Evolutionary conservation across 30 jellyfish, hydroid and myxozoan species (phyloP).

Genomic region (Clytia hemisphaerica): DNA sequence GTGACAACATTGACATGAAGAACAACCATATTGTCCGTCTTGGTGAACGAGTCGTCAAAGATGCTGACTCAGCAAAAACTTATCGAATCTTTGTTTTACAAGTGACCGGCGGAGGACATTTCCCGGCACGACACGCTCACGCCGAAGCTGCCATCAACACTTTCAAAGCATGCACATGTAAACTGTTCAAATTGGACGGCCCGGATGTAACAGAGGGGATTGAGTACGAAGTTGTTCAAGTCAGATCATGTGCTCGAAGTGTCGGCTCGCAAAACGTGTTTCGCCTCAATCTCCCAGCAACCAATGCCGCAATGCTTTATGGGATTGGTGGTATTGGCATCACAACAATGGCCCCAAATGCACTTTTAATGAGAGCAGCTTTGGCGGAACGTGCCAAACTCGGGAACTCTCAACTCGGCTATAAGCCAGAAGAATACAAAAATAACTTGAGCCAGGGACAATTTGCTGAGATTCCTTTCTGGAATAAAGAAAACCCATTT

Average conservation of each 20-base stretch:
- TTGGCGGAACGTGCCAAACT: neutral
- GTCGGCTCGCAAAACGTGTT: neutral
- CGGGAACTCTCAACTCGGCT: no score
- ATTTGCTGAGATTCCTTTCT: no score
- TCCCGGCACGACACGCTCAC: neutral
- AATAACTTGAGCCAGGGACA: no score
- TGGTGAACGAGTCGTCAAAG: neutral
- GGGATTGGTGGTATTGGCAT: slow-evolving; percentile 11
- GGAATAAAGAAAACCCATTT: no score
- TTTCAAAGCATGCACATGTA: neutral
- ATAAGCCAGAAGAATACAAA: no score
- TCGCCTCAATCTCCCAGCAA: neutral
- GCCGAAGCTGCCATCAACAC: neutral
- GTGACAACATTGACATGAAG: neutral
- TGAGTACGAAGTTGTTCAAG: slow-evolving; percentile 6
- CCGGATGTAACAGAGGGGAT: neutral
- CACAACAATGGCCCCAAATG: slow-evolving; percentile 12
- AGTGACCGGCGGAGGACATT: slow-evolving; percentile 1
- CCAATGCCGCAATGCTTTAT: neutral
- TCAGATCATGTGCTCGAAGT: neutral
- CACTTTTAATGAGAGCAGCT: neutral
- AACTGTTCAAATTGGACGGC: neutral
- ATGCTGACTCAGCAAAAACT: neutral
- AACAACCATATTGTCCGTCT: slow-evolving; percentile 1
- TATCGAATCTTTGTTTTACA: neutral